phyloP scores from a whole-genome alignment of 1,140 invertebrate genomes.

The Formica exsecta region DNA sequence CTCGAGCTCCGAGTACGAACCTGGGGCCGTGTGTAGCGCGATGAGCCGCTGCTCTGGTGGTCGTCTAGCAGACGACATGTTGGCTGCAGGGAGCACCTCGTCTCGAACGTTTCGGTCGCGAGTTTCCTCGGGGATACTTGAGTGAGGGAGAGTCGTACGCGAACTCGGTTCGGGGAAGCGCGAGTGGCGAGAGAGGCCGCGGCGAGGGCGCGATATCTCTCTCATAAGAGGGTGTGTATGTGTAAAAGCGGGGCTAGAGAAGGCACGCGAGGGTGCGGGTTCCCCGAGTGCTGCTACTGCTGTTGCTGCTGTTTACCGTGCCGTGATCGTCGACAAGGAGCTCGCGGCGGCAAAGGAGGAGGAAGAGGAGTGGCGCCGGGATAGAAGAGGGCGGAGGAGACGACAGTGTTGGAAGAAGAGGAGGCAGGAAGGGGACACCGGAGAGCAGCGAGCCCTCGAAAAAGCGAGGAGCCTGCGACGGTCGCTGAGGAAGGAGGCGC shows the following conservation, averaged over 20 bases:
- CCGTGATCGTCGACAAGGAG: slow-evolving; percentile 61
- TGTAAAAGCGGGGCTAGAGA: slow-evolving; percentile 50
- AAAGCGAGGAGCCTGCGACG: slow-evolving; percentile 40
- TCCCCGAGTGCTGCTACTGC: slow-evolving; percentile 59
- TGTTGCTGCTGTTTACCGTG: not conserved
- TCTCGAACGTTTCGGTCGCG: slow-evolving; percentile 82
- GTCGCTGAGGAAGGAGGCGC: slow-evolving; percentile 26
- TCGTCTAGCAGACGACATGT: slow-evolving; percentile 85
- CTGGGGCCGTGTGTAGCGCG: slow-evolving; percentile 66
- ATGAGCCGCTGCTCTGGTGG: slow-evolving; percentile 69
- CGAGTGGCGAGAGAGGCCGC: slow-evolving; percentile 48
- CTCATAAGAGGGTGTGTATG: slow-evolving; percentile 19
- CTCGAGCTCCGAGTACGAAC: slow-evolving; percentile 24
- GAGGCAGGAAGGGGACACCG: not conserved
- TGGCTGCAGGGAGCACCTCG: slow-evolving; percentile 82
- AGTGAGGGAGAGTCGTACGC: slow-evolving; percentile 77
- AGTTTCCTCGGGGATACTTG: slow-evolving; percentile 80
- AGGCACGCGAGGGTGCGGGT: slow-evolving; percentile 59
- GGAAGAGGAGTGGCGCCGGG: slow-evolving; percentile 23
- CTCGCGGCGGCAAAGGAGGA: slow-evolving; percentile 33
- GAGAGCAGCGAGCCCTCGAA: slow-evolving; percentile 50
- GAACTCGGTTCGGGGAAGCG: slow-evolving; percentile 47
- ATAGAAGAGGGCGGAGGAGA: not conserved
- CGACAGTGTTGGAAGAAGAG: not conserved
- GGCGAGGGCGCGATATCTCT: slow-evolving; percentile 49